Base-by-base conservation (phyloP, 2,113 vertebrate genomes). In the Calidris pygmaea region DNA sequence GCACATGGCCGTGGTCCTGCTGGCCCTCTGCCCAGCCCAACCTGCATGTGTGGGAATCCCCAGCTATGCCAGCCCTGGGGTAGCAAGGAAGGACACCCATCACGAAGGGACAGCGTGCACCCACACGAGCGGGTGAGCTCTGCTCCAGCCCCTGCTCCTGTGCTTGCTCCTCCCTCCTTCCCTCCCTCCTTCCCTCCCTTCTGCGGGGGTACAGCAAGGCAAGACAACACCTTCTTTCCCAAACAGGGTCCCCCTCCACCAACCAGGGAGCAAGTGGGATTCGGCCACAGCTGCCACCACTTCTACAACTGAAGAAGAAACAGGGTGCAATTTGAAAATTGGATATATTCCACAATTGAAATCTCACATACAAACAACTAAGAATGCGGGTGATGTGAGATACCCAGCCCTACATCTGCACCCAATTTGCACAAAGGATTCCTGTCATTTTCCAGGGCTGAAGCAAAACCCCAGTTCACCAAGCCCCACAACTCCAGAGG, bases 401-500 rank as follows among this genome's bases (percentile, higher is more conserved):
- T 85, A 87, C 55, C 53, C 62, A 85, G 45, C 37, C 41, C 74
- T 63, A 89, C 92, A 96, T 95, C 96, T 97, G 95, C 71, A 85
- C 62, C 74, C 20, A 87, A 96, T 95, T 96, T 96, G 41, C 74
- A 85, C 81, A 87, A 92, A 76, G 34, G 53, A 96, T 96, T 96
- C 91, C 66, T 95, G 80, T 82, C 84, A 79, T 97, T 96, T 96
- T 96, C 89, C 1, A 0, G 52, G 37, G 53, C 55, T 93, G 89
- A 95, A 96, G 93, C 58, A 96, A 96, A 86, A 87, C 70, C 55
- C 73, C 2, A 11, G 58, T 92, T 89, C 90, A 81, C 47, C 47
- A 81, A 92, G 35, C 24, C 50, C 65, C 45, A 48, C 66, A 47
- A 22, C 30, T 83, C 62, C 56, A 30, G 14, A 85, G 58, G 66